Conservation (phyloP, 2,888 invertebrate species). For the Heliothis peltigera region DNA sequence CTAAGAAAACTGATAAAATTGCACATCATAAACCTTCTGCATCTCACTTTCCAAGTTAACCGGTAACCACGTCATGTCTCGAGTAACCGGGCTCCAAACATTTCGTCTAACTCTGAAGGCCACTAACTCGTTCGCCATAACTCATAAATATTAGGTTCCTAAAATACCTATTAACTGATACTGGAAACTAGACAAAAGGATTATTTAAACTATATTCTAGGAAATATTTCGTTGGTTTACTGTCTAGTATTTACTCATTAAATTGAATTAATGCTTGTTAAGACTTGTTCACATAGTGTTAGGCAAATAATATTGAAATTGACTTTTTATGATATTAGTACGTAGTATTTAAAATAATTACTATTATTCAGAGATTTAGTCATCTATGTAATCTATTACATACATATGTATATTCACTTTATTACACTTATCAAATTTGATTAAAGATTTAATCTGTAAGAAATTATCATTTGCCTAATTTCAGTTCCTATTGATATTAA, state of each 20-base stretch:
- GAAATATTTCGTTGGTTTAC: constrained; percentile 20
- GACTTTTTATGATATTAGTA: neutral
- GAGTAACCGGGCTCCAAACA: constrained; percentile 40
- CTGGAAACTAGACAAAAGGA: constrained; percentile 40
- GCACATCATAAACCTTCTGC: neutral
- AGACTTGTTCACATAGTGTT: constrained; percentile 24
- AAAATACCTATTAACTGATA: constrained; percentile 54
- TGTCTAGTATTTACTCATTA: constrained; percentile 27
- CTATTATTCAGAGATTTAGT: too few relatives aligned
- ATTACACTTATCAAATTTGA: constrained; percentile 23
- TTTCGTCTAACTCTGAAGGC: constrained; percentile 55
- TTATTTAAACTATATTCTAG: constrained; percentile 28
- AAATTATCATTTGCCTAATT: constrained; percentile 12
- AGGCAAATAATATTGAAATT: neutral
- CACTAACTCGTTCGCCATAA: constrained; percentile 53
- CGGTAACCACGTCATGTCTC: constrained; percentile 36
- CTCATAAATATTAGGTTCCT: constrained; percentile 47
- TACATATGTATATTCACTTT: constrained; percentile 24
- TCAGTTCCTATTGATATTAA: too few relatives aligned
- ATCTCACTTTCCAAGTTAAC: neutral
- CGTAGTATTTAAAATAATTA: neutral
- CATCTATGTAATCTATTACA: too few relatives aligned
- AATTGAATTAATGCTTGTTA: constrained; percentile 40
- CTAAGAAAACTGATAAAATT: too few relatives aligned
- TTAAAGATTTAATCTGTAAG: constrained; percentile 10